Evolutionary conservation across 2,113 vertebrate species (phyloP), one percentile per base, ranked within the genome.

Genomic region (Lampris incognitus): DNA sequence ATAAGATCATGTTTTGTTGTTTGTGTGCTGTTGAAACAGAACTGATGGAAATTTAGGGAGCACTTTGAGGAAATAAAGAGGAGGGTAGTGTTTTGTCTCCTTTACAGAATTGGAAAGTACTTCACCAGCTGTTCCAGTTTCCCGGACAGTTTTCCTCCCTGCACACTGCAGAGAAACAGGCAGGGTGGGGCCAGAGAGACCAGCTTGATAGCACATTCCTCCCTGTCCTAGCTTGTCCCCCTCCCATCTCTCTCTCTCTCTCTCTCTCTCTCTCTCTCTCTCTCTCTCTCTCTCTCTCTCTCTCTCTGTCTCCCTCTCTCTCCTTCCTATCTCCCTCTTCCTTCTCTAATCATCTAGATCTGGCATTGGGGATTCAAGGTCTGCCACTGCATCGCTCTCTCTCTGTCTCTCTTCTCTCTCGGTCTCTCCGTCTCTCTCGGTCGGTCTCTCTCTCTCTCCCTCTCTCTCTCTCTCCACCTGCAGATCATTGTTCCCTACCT

Each of bases 51-150:
- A 54, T 36, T n/a, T 49, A 50, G 41, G 41, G 55, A 59, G 48
- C 66, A 52, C 41, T 70, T 39, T 56, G 39, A 8, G 42, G 24
- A 56, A 38, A 62, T 50, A 50, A 59, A 64, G 77, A 57, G 5
- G 0, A 52, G 50, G 42, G 44, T 3, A 3, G 11, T 64, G 50
- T 61, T 76, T 39, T 2, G 63, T 58, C 6, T 81, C 39, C 54
- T 65, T 66, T 61, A 55, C 52, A 78, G 73, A 74, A 56, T 1
- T 39, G 52, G 10, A 4, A n/a, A 73, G 56, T 48, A 37, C 51
- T 73, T 50, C 42, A 57, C 50, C 84, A 87, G 83, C 84, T 85
- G 85, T 78, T 66, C 66, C 72, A 52, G 76, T 84, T 84, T 87
- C 78, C 73, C 24, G 40, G 54, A 61, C 7, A 8, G 48, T 68